phyloP scores from a whole-genome alignment of 2,888 invertebrate species.

The Gnatocerus cornutus region DNA sequence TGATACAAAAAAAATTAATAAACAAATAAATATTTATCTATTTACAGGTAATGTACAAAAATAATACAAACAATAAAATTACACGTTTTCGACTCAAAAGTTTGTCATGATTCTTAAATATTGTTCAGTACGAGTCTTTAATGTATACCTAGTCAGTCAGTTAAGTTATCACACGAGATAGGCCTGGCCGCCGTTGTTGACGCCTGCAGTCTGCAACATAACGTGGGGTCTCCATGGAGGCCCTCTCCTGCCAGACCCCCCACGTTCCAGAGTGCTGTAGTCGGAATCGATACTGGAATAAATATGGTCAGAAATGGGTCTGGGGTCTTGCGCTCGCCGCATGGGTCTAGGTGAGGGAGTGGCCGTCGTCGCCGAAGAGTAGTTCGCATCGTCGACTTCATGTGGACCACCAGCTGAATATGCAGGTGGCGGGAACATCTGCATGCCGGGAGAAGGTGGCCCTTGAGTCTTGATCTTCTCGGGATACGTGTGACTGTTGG shows the following conservation, averaged over 20 bases:
- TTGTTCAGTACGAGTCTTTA: slow-evolving; percentile 52
- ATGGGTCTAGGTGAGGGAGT: slow-evolving; percentile 76
- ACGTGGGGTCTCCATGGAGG: slow-evolving; percentile 76
- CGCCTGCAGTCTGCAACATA: slow-evolving; percentile 67
- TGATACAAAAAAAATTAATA: slow-evolving; percentile 68
- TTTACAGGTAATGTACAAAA: slow-evolving; percentile 72
- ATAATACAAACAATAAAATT: slow-evolving; percentile 68
- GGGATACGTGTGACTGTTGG: slow-evolving; percentile 71
- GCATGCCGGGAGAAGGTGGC: slow-evolving; percentile 71
- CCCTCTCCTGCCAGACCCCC: slow-evolving; percentile 71
- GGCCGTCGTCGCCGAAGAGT: slow-evolving; percentile 79
- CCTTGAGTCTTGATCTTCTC: slow-evolving; percentile 72
- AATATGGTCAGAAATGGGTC: slow-evolving; percentile 91
- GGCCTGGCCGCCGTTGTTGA: slow-evolving; percentile 75
- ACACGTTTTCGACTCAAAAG: slow-evolving; percentile 59
- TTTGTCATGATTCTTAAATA: slow-evolving; percentile 30
- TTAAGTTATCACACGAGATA: slow-evolving; percentile 80
- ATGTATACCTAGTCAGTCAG: slow-evolving; percentile 70
- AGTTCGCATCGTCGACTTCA: slow-evolving; percentile 76
- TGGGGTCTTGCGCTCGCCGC: slow-evolving; percentile 74
- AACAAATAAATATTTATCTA: slow-evolving; percentile 71
- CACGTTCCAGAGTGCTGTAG: slow-evolving; percentile 87
- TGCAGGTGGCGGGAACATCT: slow-evolving; percentile 73
- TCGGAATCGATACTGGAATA: slow-evolving; percentile 93
- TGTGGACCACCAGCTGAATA: slow-evolving; percentile 69